Base-by-base conservation (phyloP, 2,113 vertebrate species). In the rabbit (Oryctolagus cuniculus) region DNA sequence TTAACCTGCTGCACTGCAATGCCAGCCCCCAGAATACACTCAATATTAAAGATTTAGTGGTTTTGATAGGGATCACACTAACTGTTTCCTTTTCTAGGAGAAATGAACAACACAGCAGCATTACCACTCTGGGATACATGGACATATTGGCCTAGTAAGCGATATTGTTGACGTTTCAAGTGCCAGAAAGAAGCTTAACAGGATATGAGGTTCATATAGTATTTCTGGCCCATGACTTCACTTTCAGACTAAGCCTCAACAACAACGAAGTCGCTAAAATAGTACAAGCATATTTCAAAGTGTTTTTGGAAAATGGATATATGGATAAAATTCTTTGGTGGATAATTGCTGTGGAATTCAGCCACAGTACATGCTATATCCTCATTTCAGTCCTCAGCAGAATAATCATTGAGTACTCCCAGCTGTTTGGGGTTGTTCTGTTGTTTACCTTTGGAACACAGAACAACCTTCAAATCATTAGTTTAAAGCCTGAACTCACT, bases 71-170 rank as follows among this genome's bases (percentile, higher is more conserved):
- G 3, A 6, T 80, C n/a, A 19, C 8, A 36, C 21, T 36, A 58
- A 34, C 34, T 85, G 24, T 67, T 84, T 72, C 74, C 36, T 70
- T 95, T 93, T 51, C 25, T 25, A 61, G 22, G 70, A n/a, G 72
- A 25, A 75, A 88, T 22, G 66, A 78, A 9, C 88, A 38, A 10
- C n/a, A 84, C 6, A 63, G 6, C 69, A 13, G 24, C 36, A 38
- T 90, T 92, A 38, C 38, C 24, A 36, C 53, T 97, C 66, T 67
- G 61, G 29, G 73, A 96, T 64, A 95, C 82, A 84, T 53, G 86
- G 69, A 61, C 58, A 19, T 79, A 34, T 12, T 95, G 89, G 74
- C 80, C 91, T 87, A 88, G 34, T 87, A 88, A 93, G 80, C 91
- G 69, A 89, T 34, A 81, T 11, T 83, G n/a, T 82, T 90, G 82